A percentile compares a stretch with the other conserved stretches of the same genome.
These are phyloP conservation scores for Rousettus leschenaultii DNA, from an alignment of 2,113 vertebrate species.

Conservation along the genomic window DNA sequence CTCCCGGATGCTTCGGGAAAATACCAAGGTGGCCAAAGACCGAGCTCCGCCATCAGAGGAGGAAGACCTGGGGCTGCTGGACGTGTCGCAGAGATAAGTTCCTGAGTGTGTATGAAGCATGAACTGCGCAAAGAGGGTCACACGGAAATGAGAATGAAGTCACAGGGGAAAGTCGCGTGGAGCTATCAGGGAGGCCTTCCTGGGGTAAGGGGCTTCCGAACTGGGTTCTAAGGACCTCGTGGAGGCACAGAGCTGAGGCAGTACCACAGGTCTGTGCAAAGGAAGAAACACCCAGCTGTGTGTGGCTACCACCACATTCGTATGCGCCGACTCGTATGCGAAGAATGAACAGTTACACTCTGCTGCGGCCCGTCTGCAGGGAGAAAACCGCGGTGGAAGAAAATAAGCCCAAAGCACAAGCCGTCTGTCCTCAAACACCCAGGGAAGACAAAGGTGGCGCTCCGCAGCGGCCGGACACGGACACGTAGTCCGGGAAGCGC, in stretches of 20 bases:
- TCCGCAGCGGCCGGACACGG: neutral
- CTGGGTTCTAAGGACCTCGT: neutral
- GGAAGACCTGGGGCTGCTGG: neutral
- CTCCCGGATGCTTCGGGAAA: neutral
- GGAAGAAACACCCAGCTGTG: neutral
- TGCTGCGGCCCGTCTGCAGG: neutral
- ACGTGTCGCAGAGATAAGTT: neutral
- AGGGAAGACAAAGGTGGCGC: neutral
- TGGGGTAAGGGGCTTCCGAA: neutral
- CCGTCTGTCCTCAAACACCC: neutral
- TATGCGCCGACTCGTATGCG: rapidly evolving
- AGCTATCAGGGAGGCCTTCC: neutral
- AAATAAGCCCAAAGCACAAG: neutral
- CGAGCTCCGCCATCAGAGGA: neutral
- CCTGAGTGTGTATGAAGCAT: too few species aligned
- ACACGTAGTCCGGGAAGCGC: neutral
- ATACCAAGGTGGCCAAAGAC: neutral
- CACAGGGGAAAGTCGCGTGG: rapidly evolving
- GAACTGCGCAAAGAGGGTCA: neutral
- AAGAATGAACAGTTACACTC: neutral
- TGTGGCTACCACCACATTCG: rapidly evolving
- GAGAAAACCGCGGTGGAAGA: neutral
- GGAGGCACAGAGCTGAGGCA: neutral
- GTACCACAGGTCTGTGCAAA: neutral
- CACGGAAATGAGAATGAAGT: neutral